Conservation (phyloP, 2,888 invertebrate genomes). For the Drosophila setosimentum region DNA sequence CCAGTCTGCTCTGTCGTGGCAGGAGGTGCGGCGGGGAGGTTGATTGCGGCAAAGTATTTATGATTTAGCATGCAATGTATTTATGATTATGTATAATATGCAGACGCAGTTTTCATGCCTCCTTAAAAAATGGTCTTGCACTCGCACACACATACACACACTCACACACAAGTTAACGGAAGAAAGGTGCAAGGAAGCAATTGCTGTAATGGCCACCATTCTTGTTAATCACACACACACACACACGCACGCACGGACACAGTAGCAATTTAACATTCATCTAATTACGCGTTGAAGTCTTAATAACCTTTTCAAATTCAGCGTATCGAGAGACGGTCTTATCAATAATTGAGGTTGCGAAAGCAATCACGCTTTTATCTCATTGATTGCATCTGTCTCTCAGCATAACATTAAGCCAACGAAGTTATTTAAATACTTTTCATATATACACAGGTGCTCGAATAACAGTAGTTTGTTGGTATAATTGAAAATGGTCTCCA, state of each 20-base stretch:
- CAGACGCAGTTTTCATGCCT: constrained; percentile 69
- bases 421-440: neutral
- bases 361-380: constrained; percentile 11
- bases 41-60: constrained; percentile 74
- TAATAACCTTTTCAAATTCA: constrained; percentile 72
- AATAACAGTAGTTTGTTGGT: neutral
- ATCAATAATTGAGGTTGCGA: constrained; percentile 12
- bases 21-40: neutral
- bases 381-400: neutral
- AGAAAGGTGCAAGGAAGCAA: constrained; percentile 84
- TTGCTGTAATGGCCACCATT: constrained; percentile 83
- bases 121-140: constrained; percentile 54
- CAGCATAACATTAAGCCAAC: neutral
- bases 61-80: constrained; percentile 78
- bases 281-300: constrained; percentile 75
- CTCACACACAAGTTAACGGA: constrained; percentile 30
- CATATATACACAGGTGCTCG: neutral
- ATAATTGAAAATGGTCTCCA: neutral
- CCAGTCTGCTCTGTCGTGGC: neutral
- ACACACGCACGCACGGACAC: constrained; percentile 22
- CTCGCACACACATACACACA: constrained; percentile 9
- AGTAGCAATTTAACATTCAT: constrained; percentile 54
- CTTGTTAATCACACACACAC: constrained; percentile 77
- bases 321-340: constrained; percentile 8
- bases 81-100: constrained; percentile 77